Conservation (phyloP, 2,113 vertebrate genomes). For the Pipra filicauda region DNA sequence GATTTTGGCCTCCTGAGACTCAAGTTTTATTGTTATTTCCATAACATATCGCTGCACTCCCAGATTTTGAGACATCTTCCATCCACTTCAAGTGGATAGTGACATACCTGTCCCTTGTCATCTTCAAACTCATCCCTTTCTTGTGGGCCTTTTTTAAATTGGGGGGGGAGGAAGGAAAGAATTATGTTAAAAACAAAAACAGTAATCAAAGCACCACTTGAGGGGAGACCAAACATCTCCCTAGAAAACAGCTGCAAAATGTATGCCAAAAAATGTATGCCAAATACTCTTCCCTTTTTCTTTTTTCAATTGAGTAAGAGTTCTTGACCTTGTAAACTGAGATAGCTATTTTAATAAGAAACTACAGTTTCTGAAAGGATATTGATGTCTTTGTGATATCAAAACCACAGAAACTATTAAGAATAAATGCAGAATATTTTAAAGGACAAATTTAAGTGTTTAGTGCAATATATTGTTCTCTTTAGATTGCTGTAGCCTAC, state of each 20-base stretch:
- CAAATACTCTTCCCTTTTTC: not conserved
- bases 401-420: conserved; percentile 3
- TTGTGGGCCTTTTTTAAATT: not conserved
- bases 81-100: not conserved
- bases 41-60: not conserved
- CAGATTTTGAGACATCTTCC: conserved; percentile 4
- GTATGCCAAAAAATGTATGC: conserved; percentile 37
- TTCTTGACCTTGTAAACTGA: not conserved
- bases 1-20: not conserved
- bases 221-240: not conserved
- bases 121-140: not conserved
- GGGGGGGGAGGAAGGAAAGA: not conserved
- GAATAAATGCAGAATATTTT: not conserved
- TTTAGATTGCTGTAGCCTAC: not conserved
- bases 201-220: conserved; percentile 20
- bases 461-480: not conserved
- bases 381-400: not conserved
- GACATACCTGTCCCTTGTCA: not conserved
- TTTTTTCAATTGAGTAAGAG: not conserved
- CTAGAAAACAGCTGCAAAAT: conserved; percentile 55
- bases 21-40: not conserved
- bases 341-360: not conserved
- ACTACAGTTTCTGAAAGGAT: not conserved
- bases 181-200: conserved; percentile 17
- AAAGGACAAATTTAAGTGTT: conserved; percentile 9